Evolutionary conservation across 2,888 invertebrate genomes (phyloP).

Genomic region (Galerucella pusilla): DNA sequence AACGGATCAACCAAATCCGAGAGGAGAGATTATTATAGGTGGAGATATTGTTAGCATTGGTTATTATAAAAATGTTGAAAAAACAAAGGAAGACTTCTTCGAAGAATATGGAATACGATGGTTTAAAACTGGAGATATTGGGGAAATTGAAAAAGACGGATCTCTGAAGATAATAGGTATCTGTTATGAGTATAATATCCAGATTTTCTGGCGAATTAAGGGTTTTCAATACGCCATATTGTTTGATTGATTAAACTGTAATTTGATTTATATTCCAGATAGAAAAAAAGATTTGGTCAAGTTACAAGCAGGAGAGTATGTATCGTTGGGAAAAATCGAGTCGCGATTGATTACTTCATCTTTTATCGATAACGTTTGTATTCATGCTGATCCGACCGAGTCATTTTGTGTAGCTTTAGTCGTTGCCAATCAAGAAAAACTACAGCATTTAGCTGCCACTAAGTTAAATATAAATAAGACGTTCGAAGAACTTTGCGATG

Average conservation of each 20-base stretch:
- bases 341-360: conserved; percentile 93
- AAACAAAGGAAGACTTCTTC: conserved; percentile 90
- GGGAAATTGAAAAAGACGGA: conserved; percentile 92
- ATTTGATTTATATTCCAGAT: conserved; percentile 71
- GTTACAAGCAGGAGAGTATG: conserved; percentile 96
- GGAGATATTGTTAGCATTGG: conserved; percentile 94
- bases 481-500: conserved; percentile 81
- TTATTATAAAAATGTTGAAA: conserved; percentile 90
- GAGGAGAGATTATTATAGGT: conserved; percentile 79
- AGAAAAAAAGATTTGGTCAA: conserved; percentile 99
- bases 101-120: conserved; percentile 83
- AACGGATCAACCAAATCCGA: conserved; percentile 84
- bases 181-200: too few species aligned
- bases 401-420: conserved; percentile 89
- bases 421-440: conserved; percentile 80
- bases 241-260: too few species aligned
- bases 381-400: conserved; percentile 90
- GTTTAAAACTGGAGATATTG: conserved; percentile 97
- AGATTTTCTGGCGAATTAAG: neutral
- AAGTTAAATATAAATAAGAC: conserved; percentile 56
- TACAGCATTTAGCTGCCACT: conserved; percentile 75
- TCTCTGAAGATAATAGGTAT: conserved; percentile 94
- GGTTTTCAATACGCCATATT: too few species aligned
- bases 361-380: conserved; percentile 95
- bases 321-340: conserved; percentile 96